Percentiles rank a stretch among this genome's conserved stretches.
Conservation (phyloP, 2,113 vertebrate genomes). For the Lutjanus erythropterus region DNA sequence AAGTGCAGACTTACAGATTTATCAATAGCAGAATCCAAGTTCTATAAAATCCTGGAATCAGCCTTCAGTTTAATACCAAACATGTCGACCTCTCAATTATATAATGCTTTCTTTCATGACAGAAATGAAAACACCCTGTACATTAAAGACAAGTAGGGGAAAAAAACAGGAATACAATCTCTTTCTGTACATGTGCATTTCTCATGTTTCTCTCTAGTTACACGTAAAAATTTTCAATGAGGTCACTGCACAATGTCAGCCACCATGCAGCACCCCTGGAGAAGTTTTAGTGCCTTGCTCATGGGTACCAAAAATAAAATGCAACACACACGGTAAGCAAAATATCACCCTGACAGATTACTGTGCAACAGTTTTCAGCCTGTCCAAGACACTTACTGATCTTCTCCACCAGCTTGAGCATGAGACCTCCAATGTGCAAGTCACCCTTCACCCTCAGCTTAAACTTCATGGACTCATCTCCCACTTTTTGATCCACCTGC, state of each 20-base stretch:
- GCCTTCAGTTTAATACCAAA: too few species aligned
- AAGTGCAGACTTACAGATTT: too few species aligned
- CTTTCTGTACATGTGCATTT: too few species aligned
- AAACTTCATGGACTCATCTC: conserved; percentile 79
- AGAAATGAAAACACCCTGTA: too few species aligned
- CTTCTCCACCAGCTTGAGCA: conserved; percentile 95
- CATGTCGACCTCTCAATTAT: too few species aligned
- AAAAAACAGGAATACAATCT: too few species aligned
- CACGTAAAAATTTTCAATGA: background rate
- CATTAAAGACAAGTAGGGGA: too few species aligned
- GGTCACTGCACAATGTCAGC: background rate
- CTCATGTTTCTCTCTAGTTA: background rate
- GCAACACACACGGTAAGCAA: background rate
- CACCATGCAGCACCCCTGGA: background rate
- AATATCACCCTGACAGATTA: background rate
- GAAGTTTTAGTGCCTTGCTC: background rate
- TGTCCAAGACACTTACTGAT: conserved; percentile 88
- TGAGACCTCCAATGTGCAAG: conserved; percentile 95
- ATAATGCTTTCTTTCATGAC: too few species aligned
- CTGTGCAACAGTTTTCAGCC: background rate
- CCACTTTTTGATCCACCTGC: conserved; percentile 86
- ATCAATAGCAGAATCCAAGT: too few species aligned
- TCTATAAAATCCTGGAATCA: too few species aligned
- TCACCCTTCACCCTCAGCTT: conserved; percentile 90
- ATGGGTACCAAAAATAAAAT: background rate